phyloP scores from a whole-genome alignment of 2,888 invertebrate genomes.

The Xylota segnis region DNA sequence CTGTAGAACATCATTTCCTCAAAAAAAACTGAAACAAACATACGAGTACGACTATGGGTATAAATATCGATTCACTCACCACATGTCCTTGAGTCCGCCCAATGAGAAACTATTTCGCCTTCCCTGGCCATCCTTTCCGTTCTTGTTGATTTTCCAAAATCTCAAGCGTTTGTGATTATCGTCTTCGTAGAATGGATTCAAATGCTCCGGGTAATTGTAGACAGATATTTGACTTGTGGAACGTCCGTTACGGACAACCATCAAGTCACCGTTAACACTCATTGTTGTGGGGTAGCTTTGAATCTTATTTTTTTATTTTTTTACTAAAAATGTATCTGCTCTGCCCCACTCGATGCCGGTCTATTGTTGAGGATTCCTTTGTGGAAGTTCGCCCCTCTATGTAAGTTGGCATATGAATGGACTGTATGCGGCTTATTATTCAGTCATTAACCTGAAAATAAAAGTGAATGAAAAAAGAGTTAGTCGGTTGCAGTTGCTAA shows the following conservation, averaged over 20 bases:
- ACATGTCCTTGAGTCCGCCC: conserved; percentile 87
- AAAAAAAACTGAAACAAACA: not conserved
- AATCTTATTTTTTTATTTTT: conserved; percentile 28
- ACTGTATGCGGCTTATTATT: conserved; percentile 60
- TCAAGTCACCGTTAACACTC: conserved; percentile 78
- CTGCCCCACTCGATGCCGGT: conserved; percentile 18
- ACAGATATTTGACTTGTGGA: conserved; percentile 85
- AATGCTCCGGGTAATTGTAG: conserved; percentile 90
- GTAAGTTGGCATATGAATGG: conserved; percentile 59
- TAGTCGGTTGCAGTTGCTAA: conserved; percentile 30
- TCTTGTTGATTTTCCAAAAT: conserved; percentile 86
- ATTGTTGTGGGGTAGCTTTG: conserved; percentile 66
- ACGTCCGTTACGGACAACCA: conserved; percentile 80
- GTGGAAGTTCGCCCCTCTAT: conserved; percentile 43
- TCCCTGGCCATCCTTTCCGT: conserved; percentile 78
- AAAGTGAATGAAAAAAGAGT: conserved; percentile 12
- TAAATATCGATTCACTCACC: conserved; percentile 84
- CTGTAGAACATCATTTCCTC: not conserved
- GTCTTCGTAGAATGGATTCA: conserved; percentile 91
- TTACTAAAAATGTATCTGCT: too few species aligned
- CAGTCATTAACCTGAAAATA: conserved; percentile 70
- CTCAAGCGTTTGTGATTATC: conserved; percentile 87
- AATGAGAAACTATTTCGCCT: conserved; percentile 87
- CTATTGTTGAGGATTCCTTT: conserved; percentile 58
- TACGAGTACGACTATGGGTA: too few species aligned